Evolutionary conservation across 2,888 invertebrate genomes (phyloP), one percentile per base, ranked within the genome.

Genomic region (Holacanthella duospinosa): DNA sequence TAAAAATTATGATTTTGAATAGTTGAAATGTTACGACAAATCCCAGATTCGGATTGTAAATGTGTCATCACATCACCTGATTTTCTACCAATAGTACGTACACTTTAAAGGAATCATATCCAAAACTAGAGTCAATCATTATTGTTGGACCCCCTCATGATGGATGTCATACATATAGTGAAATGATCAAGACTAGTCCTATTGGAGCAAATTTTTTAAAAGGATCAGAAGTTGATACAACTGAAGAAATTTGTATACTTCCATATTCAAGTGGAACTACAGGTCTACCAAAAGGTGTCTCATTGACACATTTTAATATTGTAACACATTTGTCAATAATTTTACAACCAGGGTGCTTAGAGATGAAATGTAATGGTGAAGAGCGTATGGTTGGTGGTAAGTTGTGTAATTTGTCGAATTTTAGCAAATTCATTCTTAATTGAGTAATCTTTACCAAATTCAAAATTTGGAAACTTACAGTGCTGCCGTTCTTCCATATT

Each of bases 231-330:
- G 58, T 69, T 6, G 64, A 71, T 53, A 66, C 68, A 36, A 36
- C 36, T n/a, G 67, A 77, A 21, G 77, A 78, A 65, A 63, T 79
- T 0, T 79, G 79, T 0, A 69, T 80, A 1, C 73, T 84, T 29
- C 84, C 84, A 0, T 84, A 81, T 74, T 83, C 83, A 21, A 83
- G 82, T 62, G 90, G 91, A 0, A 90, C 91, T 0, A 69, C 62
- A 62, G 70, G 70, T 1, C 63, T 63, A 19, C 70, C 70, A 6
- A 70, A 70, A 60, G 71, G 71, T 6, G 70, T 72, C 3, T 60
- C 64, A 60, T 29, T 70, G 2, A 68, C 71, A 2, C 72, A 72
- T 53, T 9, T 64, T 27, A 69, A 69, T 55, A 24, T 70, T 24
- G 61, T 60, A 1, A 65, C n/a, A n/a, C n/a, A n/a, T n/a, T n/a